These are phyloP conservation scores for Sympetrum striolatum DNA, from an alignment of 2,888 invertebrate genomes.

Conservation along the genomic window DNA sequence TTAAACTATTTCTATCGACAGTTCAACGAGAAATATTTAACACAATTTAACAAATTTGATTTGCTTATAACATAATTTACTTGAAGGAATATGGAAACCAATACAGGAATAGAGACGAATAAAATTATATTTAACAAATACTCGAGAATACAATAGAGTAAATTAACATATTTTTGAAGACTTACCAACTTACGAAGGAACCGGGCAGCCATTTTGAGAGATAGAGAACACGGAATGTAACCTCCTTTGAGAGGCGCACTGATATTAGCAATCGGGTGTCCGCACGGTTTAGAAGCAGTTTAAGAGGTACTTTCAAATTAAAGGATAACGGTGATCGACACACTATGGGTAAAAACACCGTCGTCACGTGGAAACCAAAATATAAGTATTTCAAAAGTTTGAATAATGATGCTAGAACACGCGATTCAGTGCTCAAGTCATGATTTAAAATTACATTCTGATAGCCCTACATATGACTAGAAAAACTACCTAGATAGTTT, in stretches of 20 bases:
- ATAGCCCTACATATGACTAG: too few species aligned
- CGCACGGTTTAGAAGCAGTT: too few species aligned
- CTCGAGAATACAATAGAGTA: not conserved
- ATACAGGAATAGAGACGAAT: not conserved
- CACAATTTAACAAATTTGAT: not conserved
- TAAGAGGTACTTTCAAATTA: too few species aligned
- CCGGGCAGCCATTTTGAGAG: slow-evolving; percentile 49
- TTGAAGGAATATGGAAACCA: not conserved
- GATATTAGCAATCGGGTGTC: too few species aligned
- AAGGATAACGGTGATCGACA: too few species aligned
- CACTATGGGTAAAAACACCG: too few species aligned
- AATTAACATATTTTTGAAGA: not conserved
- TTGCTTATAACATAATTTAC: not conserved
- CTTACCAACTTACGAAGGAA: slow-evolving; percentile 49
- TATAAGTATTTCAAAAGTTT: too few species aligned
- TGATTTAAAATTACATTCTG: too few species aligned
- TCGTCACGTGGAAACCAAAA: too few species aligned
- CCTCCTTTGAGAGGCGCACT: not conserved
- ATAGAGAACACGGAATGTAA: slow-evolving; percentile 1
- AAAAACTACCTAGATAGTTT: too few species aligned
- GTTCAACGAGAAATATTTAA: not conserved
- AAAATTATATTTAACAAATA: not conserved
- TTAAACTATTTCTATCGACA: not conserved
- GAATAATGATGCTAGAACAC: too few species aligned
- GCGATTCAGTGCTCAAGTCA: too few species aligned